Percentiles rank a stretch among this genome's conserved stretches.
Evolutionary conservation across 2,113 vertebrate genomes (phyloP).

Genomic region (Tursiops truncatus): DNA sequence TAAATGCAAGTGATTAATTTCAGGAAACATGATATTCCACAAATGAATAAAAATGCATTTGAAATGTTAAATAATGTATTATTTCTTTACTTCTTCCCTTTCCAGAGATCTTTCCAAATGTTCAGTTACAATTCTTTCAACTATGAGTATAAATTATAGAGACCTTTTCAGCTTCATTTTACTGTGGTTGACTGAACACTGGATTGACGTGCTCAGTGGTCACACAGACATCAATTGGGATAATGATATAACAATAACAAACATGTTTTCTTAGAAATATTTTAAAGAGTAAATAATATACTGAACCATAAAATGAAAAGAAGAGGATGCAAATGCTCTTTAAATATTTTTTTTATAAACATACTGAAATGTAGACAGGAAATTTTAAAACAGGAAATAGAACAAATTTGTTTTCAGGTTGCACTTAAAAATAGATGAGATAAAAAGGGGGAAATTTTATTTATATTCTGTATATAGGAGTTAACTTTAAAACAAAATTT

Average conservation of each 20-base stretch:
- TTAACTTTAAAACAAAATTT: not conserved
- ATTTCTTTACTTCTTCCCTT: constrained; percentile 23
- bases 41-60: constrained; percentile 29
- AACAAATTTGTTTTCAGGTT: not conserved
- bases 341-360: constrained; percentile 36
- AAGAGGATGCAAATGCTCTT: not conserved
- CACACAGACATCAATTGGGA: not conserved
- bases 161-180: constrained; percentile 5
- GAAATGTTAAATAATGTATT: constrained; percentile 22
- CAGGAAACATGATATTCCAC: not conserved
- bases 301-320: not conserved
- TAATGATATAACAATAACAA: constrained; percentile 41
- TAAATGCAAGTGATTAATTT: not conserved
- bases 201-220: not conserved
- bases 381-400: not conserved
- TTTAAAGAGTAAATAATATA: not conserved
- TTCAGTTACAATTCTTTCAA: constrained; percentile 1
- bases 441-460: not conserved
- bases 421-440: not conserved
- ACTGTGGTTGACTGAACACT: constrained; percentile 29
- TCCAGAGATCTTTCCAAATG: not conserved
- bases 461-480: not conserved
- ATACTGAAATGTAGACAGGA: not conserved
- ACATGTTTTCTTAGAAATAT: not conserved
- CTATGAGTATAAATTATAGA: not conserved